Percentiles rank a stretch among this genome's conserved stretches.
These are phyloP conservation scores for Onychomys leucogaster DNA, from an alignment of 2,797 vertebrate species.

Conservation along the genomic window DNA sequence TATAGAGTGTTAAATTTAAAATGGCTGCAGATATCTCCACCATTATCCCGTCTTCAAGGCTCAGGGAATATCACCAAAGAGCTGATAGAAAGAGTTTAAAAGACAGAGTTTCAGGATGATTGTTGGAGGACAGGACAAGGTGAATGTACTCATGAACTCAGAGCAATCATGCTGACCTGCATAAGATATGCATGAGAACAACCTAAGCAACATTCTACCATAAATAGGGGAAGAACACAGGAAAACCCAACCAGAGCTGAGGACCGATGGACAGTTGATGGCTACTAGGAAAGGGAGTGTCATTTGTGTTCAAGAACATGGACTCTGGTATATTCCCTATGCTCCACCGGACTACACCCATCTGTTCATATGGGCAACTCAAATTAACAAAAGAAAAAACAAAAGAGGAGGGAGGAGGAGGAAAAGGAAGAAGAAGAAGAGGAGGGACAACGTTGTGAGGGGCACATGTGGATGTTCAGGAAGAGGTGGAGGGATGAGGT, in stretches of 20 bases:
- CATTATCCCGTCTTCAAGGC: not conserved
- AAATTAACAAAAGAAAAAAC: not conserved
- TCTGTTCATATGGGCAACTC: not conserved
- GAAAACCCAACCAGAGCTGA: not conserved
- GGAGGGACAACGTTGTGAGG: not conserved
- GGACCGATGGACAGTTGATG: not conserved
- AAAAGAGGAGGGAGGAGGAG: not conserved
- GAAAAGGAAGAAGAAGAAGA: not conserved
- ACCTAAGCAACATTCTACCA: not conserved
- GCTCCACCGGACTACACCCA: not conserved
- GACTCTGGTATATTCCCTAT: not conserved
- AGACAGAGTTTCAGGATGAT: not conserved
- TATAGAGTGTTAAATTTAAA: not conserved
- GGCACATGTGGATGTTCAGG: not conserved
- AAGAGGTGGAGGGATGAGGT: not conserved
- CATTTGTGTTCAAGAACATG: not conserved
- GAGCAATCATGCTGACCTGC: no score
- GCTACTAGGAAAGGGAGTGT: not conserved
- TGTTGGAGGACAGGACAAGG: not conserved
- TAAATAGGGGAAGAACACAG: not conserved
- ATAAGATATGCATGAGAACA: not conserved
- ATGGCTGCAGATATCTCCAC: not conserved
- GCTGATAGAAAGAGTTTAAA: not conserved
- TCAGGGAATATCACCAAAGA: not conserved
- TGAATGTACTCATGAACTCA: no score